Base-by-base conservation (phyloP, 2,797 vertebrate genomes). In the Pteropus rufus region DNA sequence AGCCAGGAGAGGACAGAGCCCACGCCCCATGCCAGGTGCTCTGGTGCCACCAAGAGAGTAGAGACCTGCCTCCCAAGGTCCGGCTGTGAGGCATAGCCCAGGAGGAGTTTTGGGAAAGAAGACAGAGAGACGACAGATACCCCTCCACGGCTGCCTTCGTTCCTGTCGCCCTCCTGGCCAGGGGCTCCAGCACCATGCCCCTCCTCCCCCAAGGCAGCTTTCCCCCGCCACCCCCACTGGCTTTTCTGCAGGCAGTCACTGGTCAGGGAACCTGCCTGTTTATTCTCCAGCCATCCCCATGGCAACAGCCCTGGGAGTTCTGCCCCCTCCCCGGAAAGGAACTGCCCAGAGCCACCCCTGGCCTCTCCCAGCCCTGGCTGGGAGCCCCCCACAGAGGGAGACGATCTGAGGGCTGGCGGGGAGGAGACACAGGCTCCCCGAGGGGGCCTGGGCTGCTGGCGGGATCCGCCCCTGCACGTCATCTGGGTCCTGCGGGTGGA, bases 241-340 rank as follows among this genome's bases (percentile, higher is more conserved):
- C 44, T 36, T 92, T 84, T 85, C 89, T 77, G 26, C 44, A 12
- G 65, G 65, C 89, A 49, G 23, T 65, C 87, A 94, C 96, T 96
- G 95, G 97, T 92, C 96, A 82, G 73, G 52, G 76, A 96, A 89
- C 86, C 96, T 96, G 96, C 86, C 96, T 91, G 85, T 96, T 93
- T 96, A 44, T 89, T 83, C 93, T 94, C 77, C 75, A 95, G 75
- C 81, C 4, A 8, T 97, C 89, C 95, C 97, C 97, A 97, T 98
- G 93, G 94, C 95, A 97, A 97, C 96, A 95, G 93, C 21, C 26
- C 97, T 31, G 36, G 80, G 96, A 79, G 81, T 96, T 96, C 97
- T 79, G 67, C 97, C 97, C 96, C 95, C 96, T 97, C 96, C 96
- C 92, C 12, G 24, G 60, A 49, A 49, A 34, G 75, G 89, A 93